Base-by-base conservation (phyloP, 2,113 vertebrate genomes). In the Neotragus pygmaeus region DNA sequence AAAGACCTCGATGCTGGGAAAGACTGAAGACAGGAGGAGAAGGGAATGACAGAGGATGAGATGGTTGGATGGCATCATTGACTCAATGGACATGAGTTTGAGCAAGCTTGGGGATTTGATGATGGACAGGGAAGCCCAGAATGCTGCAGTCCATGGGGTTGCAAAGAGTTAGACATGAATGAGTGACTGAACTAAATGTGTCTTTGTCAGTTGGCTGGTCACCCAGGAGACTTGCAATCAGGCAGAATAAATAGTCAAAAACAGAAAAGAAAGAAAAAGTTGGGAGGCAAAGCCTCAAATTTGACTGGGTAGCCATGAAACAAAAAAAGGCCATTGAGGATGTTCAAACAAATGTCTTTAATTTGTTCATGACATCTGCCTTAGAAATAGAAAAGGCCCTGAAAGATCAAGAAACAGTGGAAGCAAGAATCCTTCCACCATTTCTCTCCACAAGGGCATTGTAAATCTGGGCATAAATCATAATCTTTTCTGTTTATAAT, bases 281-380 rank as follows among this genome's bases (percentile, higher is more conserved):
- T 88, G 64, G 78, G 36, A 86, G 8, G 12, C 58, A 36, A 94
- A 51, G 51, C 78, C 27, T 55, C 58, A 57, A 80, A 92, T 49
- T 73, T 2, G 1, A 17, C 14, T 23, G 28, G 15, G 91, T 91
- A 92, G 66, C 81, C 87, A 70, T 66, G 90, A 94, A 93, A 88
- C 89, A 73, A 88, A 96, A 75, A 95, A 93, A 96, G n/a, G n/a
- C 39, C 55, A 17, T 0, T 5, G 55, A 95, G 90, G 96, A 92
- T 96, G 66, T 93, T 95, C 80, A 98, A 95, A 96, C 90, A 97
- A 94, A 66, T 45, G 9, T 58, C 95, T 93, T 93, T 96, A 92
- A 93, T 97, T 96, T 97, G 95, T 97, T 97, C 91, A 75, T 58
- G 95, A 86, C 64, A 88, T 88, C 83, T 94, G 93, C 97, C 96